Conservation (phyloP, 2,113 vertebrate species). For the Sceloporus tristichus region DNA sequence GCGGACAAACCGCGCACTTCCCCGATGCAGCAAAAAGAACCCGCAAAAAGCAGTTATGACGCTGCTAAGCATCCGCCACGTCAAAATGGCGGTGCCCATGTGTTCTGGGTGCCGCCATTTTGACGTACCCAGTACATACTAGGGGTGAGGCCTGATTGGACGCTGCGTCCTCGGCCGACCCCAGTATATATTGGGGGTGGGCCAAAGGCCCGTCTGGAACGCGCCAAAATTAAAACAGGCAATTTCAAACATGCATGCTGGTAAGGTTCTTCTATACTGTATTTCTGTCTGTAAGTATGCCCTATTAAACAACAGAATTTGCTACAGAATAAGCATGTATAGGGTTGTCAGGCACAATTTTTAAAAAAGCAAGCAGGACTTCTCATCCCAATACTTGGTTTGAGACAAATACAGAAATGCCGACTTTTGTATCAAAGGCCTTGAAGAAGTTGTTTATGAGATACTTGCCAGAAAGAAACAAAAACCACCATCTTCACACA, state of each 20-base stretch:
- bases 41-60: too few species aligned
- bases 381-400: not conserved
- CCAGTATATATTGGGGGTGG: too few species aligned
- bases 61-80: too few species aligned
- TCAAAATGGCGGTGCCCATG: too few species aligned
- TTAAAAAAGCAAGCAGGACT: not conserved
- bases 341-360: not conserved
- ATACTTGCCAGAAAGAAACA: conserved; percentile 94
- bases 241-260: not conserved
- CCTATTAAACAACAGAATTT: not conserved
- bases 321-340: not conserved
- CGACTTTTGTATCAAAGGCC: not conserved
- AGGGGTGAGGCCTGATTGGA: too few species aligned
- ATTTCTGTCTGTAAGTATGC: not conserved
- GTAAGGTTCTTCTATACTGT: not conserved
- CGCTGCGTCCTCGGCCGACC: too few species aligned
- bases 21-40: too few species aligned
- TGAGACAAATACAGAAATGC: not conserved
- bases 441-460: rapidly evolving
- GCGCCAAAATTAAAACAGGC: not conserved
- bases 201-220: too few species aligned
- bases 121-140: too few species aligned
- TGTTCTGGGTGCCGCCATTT: too few species aligned
- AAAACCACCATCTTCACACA: conserved; percentile 99
- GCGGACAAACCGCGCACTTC: too few species aligned